Percentiles rank a stretch among this genome's conserved stretches.
phyloP scores from a whole-genome alignment of 1,140 invertebrate species.

The Microvelia longipes region DNA sequence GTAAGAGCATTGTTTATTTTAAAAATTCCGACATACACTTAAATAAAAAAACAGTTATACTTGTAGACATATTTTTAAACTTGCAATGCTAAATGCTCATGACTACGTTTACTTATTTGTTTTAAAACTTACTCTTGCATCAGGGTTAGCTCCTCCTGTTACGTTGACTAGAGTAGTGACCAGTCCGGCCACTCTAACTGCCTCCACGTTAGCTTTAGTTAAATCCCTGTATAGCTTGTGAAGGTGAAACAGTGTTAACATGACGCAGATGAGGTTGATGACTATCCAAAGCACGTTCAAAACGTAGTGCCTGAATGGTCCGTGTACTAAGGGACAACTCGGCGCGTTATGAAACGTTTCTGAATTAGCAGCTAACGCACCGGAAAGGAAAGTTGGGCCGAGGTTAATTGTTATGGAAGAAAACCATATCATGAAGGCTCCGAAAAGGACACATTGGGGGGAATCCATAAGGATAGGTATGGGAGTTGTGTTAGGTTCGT shows the following conservation, averaged over 20 bases:
- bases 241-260: constrained; percentile 67
- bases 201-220: constrained; percentile 53
- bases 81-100: too few relatives aligned
- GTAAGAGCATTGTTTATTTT: too few relatives aligned
- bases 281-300: constrained; percentile 79
- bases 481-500: constrained; percentile 40
- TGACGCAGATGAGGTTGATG: constrained; percentile 73
- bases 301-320: constrained; percentile 68
- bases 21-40: too few relatives aligned
- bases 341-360: constrained; percentile 59
- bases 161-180: constrained; percentile 58
- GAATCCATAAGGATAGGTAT: constrained; percentile 59
- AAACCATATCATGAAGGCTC: constrained; percentile 87
- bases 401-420: constrained; percentile 77
- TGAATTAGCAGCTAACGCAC: constrained; percentile 65
- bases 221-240: constrained; percentile 69
- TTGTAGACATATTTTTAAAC: too few relatives aligned
- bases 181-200: constrained; percentile 53
- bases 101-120: too few relatives aligned
- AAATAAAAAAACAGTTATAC: too few relatives aligned
- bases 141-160: constrained; percentile 33
- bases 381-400: constrained; percentile 74
- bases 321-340: constrained; percentile 56
- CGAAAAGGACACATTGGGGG: constrained; percentile 76
- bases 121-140: too few relatives aligned